Percentiles rank a stretch among this genome's conserved stretches.
These are phyloP conservation scores for Pteria penguin DNA, from an alignment of 2,888 invertebrate species.

Conservation along the genomic window DNA sequence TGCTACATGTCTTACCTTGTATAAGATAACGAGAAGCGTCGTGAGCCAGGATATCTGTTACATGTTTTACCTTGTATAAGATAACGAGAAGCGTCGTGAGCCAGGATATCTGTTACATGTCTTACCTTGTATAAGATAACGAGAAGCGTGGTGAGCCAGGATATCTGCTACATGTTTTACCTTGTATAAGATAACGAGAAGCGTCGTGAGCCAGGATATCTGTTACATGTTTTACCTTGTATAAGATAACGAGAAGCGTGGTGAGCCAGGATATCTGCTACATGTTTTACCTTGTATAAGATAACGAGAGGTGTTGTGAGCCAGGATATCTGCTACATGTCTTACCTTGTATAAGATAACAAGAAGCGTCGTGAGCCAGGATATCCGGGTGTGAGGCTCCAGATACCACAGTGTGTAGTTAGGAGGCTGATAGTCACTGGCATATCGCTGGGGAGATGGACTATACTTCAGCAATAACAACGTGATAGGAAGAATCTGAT, in stretches of 20 bases:
- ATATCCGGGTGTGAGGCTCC: conserved; percentile 91
- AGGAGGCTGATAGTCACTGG: conserved; percentile 84
- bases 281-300: conserved; percentile 96
- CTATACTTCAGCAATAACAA: conserved; percentile 89
- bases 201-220: too few relatives aligned
- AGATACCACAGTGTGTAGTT: conserved; percentile 93
- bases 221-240: too few relatives aligned
- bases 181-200: too few relatives aligned
- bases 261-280: conserved; percentile 97
- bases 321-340: too few relatives aligned
- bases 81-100: conserved; percentile 94
- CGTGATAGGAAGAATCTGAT: conserved; percentile 91
- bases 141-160: conserved; percentile 95
- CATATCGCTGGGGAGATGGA: conserved; percentile 87
- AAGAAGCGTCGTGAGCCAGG: conserved; percentile 95
- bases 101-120: too few relatives aligned
- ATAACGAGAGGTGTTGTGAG: conserved; percentile 94
- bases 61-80: conserved; percentile 96
- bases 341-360: conserved; percentile 96
- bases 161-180: too few relatives aligned
- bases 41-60: too few relatives aligned
- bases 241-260: conserved; percentile 93
- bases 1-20: too few relatives aligned
- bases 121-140: conserved; percentile 96
- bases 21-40: too few relatives aligned